Conservation (phyloP, 2,113 vertebrate species). For the Equus quagga region DNA sequence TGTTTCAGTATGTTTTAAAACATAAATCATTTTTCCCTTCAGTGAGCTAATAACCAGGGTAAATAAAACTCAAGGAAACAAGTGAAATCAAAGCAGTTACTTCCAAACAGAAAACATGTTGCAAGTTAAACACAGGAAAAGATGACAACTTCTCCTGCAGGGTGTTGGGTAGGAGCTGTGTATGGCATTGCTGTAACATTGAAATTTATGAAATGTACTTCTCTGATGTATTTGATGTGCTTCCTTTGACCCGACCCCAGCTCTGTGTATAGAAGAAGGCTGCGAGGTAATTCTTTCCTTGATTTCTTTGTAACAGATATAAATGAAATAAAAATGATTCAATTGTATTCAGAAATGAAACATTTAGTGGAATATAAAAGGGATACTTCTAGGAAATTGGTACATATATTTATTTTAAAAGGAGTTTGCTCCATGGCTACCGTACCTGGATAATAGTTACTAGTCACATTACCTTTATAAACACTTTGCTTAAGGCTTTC, state of each 20-base stretch:
- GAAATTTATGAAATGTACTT: constrained; percentile 82
- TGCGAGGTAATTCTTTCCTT: constrained; percentile 81
- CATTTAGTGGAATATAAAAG: constrained; percentile 63
- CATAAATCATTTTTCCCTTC: constrained; percentile 40
- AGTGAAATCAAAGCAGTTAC: constrained; percentile 52
- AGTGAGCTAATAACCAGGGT: not conserved
- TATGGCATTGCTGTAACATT: constrained; percentile 71
- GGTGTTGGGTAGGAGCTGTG: constrained; percentile 38
- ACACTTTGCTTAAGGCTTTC: not conserved
- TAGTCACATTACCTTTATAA: constrained; percentile 32
- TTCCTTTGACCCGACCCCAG: constrained; percentile 84
- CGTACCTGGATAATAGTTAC: not conserved
- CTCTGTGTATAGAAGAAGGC: constrained; percentile 76
- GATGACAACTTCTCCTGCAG: constrained; percentile 14
- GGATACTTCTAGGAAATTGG: constrained; percentile 53
- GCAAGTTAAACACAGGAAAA: constrained; percentile 66
- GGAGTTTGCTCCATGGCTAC: constrained; percentile 16
- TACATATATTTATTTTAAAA: constrained; percentile 41
- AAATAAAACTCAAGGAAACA: constrained; percentile 56
- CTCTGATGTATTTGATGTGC: constrained; percentile 86
- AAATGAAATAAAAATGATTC: constrained; percentile 82
- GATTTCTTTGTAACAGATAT: constrained; percentile 78
- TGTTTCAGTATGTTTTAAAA: constrained; percentile 35
- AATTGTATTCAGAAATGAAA: constrained; percentile 78
- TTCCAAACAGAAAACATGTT: constrained; percentile 54